Evolutionary conservation across 1,140 invertebrate species (phyloP), one percentile per base, ranked within the genome.

Genomic region (Grapholita molesta): DNA sequence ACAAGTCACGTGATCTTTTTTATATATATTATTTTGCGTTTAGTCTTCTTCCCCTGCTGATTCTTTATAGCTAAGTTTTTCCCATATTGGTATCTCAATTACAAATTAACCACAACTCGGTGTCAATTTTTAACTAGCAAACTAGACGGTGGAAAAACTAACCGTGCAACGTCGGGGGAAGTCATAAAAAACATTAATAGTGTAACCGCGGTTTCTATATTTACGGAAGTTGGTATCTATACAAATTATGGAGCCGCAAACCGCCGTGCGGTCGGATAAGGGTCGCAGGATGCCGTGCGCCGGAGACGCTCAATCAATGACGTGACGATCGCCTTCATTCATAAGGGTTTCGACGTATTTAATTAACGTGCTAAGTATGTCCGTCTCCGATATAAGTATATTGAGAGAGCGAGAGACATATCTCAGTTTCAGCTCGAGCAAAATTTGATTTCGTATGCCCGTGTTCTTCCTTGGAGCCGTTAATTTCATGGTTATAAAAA

Each of bases 181-280:
- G 71, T 77, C 69, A 78, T 79, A 85, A 85, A 85, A 80, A 87
- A 76, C 77, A 79, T 84, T 84, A 86, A 82, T 84, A 82, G 79
- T 80, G 75, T 81, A 81, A 85, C 80, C 81, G 86, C 82, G 88
- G 88, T 89, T 88, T 83, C 80, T 83, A 76, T 89, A 87, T 89
- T 90, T 88, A 89, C 88, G 88, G 88, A 90, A 89, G 83, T 79
- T 78, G 77, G 72, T 72, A 66, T 73, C 75, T 78, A 69, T 76
- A 83, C 77, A 83, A 86, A 88, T 89, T 87, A 85, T 83, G 71
- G 74, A 55, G 85, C 82, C 80, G 70, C 79, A 83, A 74, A 74
- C 73, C 80, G 77, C 70, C 78, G 79, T 53, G 52, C 67, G 52
- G 48, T 68, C 30, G 67, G 52, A 55, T 52, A 53, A 18, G 24